These are phyloP conservation scores for Oreamnos americanus DNA, from an alignment of 2,113 vertebrate species.

Conservation along the genomic window DNA sequence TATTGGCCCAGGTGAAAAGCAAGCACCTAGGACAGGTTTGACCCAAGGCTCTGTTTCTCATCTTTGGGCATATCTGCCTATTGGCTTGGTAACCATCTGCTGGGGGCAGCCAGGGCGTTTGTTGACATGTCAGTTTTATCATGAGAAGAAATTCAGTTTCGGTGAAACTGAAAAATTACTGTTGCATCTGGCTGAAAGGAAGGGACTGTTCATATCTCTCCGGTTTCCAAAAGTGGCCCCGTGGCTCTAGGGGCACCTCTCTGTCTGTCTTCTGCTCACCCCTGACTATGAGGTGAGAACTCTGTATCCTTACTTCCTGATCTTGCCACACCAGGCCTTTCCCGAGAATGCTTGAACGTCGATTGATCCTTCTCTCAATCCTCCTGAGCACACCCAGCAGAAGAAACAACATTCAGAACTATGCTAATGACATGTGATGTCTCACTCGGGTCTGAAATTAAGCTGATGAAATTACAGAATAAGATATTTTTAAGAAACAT, in stretches of 20 bases:
- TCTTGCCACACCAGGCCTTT: background rate
- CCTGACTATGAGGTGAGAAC: background rate
- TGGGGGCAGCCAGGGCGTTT: background rate
- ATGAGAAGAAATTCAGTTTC: background rate
- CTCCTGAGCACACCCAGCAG: background rate
- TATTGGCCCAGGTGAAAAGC: background rate
- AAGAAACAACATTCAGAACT: background rate
- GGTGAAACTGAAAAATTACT: background rate
- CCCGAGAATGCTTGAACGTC: background rate
- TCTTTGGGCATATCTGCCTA: background rate
- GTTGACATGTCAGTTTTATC: background rate
- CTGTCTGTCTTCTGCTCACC: background rate
- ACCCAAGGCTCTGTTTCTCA: background rate
- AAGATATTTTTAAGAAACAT: constrained; percentile 59
- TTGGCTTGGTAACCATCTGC: background rate
- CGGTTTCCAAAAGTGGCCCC: background rate
- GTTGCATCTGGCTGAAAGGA: background rate
- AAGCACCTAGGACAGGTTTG: background rate
- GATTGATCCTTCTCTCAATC: background rate
- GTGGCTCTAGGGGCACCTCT: no score
- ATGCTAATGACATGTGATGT: background rate
- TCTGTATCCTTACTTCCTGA: background rate
- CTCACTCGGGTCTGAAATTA: background rate
- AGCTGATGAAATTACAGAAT: constrained; percentile 1
- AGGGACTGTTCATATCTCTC: background rate